Evolutionary conservation across 1,140 invertebrate genomes (phyloP), one percentile per base, ranked within the genome.

Genomic region (Brachionus sp.): DNA sequence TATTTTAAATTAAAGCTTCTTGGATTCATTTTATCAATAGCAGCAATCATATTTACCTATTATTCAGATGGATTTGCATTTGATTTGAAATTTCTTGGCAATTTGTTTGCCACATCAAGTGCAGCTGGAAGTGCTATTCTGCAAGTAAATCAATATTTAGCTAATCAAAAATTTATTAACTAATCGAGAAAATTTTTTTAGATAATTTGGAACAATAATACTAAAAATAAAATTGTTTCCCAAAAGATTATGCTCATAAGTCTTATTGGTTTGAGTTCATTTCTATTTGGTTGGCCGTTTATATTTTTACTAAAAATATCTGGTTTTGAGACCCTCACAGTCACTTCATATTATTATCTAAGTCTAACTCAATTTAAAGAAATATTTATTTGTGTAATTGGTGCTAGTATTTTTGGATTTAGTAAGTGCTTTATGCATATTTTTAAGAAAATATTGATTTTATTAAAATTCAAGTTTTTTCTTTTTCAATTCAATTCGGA

Each of bases 21-120:
- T 13, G 77, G 77, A 57, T 66, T 80, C 33, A 80, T 80, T 13
- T 19, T 80, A 37, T 62, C 77, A 19, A 66, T 80, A 25, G 77
- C 77, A 5, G 33, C 77, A 42, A 62, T 80, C 2, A 80, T 80
- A 62, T 80, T 80, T 29, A 80, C 77, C n/a, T 80, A 80, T 42
- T 80, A 80, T 80, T 80, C 77, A 5, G 77, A 80, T 10, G 77
- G 77, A 19, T 80, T 80, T 44, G 50, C 77, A 35, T 80, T 80
- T 62, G 39, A 80, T 44, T 44, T 80, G 12, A 62, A 66, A 16
- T 62, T 80, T 66, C 29, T 80, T 33, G 77, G 77, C 0, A 80
- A 80, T 35, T 16, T 57, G 19, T 66, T 33, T 37, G 77, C 77
- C 12, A 80, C 77, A 62, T 16, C 77, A 23, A 80, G 77, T 66